Conservation (phyloP, 2,113 vertebrate genomes). For the Tyrannus savana region DNA sequence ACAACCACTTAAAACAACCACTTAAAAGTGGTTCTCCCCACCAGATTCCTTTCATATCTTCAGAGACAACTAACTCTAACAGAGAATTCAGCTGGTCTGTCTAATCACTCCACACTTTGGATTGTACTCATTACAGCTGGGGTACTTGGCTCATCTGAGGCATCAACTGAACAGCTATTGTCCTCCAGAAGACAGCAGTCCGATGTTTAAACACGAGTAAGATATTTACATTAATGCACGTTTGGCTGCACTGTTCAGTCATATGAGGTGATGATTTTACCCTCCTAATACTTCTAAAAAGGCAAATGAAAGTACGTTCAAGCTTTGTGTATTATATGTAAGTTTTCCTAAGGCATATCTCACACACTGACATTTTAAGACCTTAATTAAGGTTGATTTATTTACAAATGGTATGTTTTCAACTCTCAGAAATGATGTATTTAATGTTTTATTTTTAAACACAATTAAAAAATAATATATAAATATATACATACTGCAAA, state of each 20-base stretch:
- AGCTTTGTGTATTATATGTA: conserved; percentile 33
- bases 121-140: neutral
- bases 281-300: conserved; percentile 55
- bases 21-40: neutral
- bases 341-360: conserved; percentile 70
- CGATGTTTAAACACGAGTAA: neutral
- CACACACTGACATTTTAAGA: conserved; percentile 72
- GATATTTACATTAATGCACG: conserved; percentile 24
- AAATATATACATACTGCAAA: conserved; percentile 99
- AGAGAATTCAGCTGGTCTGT: neutral
- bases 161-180: conserved; percentile 27
- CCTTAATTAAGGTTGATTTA: conserved; percentile 98
- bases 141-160: conserved; percentile 24
- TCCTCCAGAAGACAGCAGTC: neutral
- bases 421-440: conserved; percentile 87
- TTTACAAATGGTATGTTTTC: conserved; percentile 91
- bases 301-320: conserved; percentile 44
- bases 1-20: neutral
- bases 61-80: neutral
- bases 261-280: conserved; percentile 62
- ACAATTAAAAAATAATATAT: conserved; percentile 99
- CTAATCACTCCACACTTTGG: neutral
- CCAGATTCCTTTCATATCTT: neutral
- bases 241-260: conserved; percentile 12
- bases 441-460: conserved; percentile 98